A percentile compares a stretch with the other conserved stretches of the same genome.
Evolutionary conservation across 2,113 vertebrate species (phyloP).

Genomic region (Dipodomys ordii): DNA sequence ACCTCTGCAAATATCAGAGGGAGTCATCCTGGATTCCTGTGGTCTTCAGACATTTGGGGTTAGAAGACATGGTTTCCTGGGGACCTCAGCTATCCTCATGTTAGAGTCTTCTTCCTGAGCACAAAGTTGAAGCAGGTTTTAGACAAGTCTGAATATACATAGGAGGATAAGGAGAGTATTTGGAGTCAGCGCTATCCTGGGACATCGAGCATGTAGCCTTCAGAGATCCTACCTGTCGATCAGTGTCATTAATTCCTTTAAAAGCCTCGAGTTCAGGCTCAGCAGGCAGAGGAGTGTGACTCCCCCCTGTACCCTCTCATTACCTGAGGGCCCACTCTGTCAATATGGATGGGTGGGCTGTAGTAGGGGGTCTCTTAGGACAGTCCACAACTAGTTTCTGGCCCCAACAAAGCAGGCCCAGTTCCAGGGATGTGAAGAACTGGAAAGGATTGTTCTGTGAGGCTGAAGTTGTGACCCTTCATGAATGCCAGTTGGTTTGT

Average conservation of each 20-base stretch:
- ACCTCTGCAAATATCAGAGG: not conserved
- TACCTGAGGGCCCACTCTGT: not conserved
- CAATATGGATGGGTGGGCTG: not conserved
- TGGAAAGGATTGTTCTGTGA: not conserved
- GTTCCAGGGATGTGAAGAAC: not conserved
- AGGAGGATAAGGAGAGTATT: not conserved
- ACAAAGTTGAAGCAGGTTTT: not conserved
- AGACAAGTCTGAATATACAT: not conserved
- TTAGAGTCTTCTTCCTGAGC: conserved; percentile 6
- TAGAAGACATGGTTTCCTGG: not conserved
- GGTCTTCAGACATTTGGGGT: not conserved
- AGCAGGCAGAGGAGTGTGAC: not conserved
- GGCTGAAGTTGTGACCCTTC: not conserved
- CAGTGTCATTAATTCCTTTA: conserved; percentile 11
- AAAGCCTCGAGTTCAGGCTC: not conserved
- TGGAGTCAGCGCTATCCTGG: not conserved
- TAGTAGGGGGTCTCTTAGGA: not conserved
- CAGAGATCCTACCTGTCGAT: not conserved
- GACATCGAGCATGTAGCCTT: not conserved
- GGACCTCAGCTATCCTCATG: not conserved
- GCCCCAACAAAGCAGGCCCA: not conserved
- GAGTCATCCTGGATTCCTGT: not conserved
- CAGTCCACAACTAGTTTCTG: not conserved
- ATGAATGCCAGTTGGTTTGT: not conserved
- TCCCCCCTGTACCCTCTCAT: not conserved